These are phyloP conservation scores for Geococcyx californianus DNA, from an alignment of 2,113 vertebrate genomes.

Conservation along the genomic window DNA sequence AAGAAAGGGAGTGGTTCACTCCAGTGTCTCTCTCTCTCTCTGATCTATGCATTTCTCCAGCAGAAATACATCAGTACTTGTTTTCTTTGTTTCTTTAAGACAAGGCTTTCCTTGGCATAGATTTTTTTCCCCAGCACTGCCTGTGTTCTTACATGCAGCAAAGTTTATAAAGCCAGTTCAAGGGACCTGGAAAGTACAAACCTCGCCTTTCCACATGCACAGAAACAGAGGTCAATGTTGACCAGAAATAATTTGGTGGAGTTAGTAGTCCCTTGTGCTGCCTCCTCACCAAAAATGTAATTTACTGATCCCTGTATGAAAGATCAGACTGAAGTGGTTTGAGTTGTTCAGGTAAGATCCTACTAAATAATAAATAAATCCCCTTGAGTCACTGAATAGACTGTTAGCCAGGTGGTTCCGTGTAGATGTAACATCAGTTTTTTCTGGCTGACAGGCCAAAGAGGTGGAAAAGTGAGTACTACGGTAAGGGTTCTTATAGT, in stretches of 20 bases:
- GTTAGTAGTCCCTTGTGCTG: neutral
- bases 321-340: neutral
- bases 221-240: accelerated
- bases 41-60: neutral
- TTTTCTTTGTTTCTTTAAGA: neutral
- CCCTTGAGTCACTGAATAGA: neutral
- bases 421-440: neutral
- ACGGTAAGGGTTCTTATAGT: neutral
- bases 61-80: neutral
- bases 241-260: neutral
- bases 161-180: neutral
- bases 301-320: neutral
- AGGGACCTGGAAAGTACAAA: neutral
- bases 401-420: neutral
- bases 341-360: neutral
- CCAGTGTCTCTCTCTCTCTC: neutral
- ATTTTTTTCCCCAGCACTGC: neutral
- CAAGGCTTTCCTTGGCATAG: neutral
- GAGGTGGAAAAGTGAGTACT: neutral
- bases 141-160: neutral
- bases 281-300: neutral
- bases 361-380: neutral
- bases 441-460: neutral
- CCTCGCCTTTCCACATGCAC: neutral
- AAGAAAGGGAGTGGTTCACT: neutral